Conservation (phyloP, 2,797 vertebrate genomes). For the Novumbra hubbsi region DNA sequence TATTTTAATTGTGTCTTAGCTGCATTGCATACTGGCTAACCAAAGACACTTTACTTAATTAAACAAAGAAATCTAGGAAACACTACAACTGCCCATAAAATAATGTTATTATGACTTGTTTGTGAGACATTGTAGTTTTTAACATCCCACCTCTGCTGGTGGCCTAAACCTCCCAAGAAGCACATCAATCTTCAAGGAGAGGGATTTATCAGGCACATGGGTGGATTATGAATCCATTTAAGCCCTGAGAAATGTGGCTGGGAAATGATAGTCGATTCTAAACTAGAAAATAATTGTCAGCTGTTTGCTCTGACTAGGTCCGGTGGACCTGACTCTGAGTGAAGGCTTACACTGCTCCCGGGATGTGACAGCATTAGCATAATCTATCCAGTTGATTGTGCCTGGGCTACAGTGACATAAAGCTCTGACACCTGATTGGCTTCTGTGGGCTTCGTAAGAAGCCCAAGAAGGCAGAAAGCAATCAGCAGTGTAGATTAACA, state of each 20-base stretch:
- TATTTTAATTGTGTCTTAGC: too few species aligned
- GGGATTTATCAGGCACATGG: background rate
- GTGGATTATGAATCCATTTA: conserved; percentile 2
- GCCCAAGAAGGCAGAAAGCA: conserved; percentile 52
- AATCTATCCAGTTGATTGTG: conserved; percentile 63
- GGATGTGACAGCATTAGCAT: conserved; percentile 51
- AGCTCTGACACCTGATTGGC: conserved; percentile 49
- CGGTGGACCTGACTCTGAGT: conserved; percentile 18
- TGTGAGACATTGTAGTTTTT: background rate
- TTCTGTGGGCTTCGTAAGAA: conserved; percentile 45
- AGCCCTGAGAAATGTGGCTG: conserved; percentile 8
- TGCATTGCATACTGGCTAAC: too few species aligned
- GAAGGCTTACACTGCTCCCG: conserved; percentile 27
- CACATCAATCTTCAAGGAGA: background rate
- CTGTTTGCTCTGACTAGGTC: conserved; percentile 24
- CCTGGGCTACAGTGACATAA: conserved; percentile 60
- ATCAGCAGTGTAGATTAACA: conserved; percentile 62
- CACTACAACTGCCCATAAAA: background rate
- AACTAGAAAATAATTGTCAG: conserved; percentile 28
- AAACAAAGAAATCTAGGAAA: background rate
- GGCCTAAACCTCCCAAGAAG: background rate
- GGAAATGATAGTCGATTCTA: conserved; percentile 19
- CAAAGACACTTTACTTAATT: too few species aligned
- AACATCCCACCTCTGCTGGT: background rate
- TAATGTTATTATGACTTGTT: too few species aligned